Base-by-base conservation (phyloP, 2,113 vertebrate species). In the Polypterus senegalus region DNA sequence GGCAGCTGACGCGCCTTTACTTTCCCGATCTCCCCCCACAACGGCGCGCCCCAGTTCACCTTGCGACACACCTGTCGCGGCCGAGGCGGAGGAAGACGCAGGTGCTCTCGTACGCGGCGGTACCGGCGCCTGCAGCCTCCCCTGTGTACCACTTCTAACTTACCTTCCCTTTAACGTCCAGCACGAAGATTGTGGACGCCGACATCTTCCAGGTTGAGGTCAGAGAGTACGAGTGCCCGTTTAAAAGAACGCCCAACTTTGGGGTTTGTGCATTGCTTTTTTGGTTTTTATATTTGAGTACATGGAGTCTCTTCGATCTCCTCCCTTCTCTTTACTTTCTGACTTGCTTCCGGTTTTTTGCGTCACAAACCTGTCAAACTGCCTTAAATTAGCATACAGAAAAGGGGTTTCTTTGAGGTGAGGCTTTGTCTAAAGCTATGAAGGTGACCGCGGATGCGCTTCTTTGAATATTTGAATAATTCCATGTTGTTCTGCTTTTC, bases 101-200 rank as follows among this genome's bases (percentile, higher is more conserved):
- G 27, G 27, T 27, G 27, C 27, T 27, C 27, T 27, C 11, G 49
- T 47, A 9, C 7, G 27, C 48, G 2, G 59, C 4, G 9, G 49
- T 51, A 61, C 60, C 60, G 49, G 60, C 49, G 27, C 9, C 9
- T 10, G 44, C 60, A 45, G 27, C 27, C 44, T 5, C 6, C 9
- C 4, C 4, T 3, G 47, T 48, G 58, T 4, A n/a, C 46, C 58
- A 6, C 1, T 57, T 61, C 7, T 27, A 44, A 8, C 84, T 86
- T 77, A 88, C 87, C 87, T 89, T 89, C 52, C 87, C 87, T 66
- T 89, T 89, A 65, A 87, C 69, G 74, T 89, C 87, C 44, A 89
- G 76, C 60, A 89, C 80, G 62, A 88, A 89, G 58, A 89, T 74
- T 55, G 87, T 86, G 44, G 87, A 89, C 49, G 84, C 82, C 11